Evolutionary conservation across 30 jellyfish, hydroid and myxozoan genomes (phyloP), one percentile per base, ranked within the genome.

Genomic region (Aurelia sp.): DNA sequence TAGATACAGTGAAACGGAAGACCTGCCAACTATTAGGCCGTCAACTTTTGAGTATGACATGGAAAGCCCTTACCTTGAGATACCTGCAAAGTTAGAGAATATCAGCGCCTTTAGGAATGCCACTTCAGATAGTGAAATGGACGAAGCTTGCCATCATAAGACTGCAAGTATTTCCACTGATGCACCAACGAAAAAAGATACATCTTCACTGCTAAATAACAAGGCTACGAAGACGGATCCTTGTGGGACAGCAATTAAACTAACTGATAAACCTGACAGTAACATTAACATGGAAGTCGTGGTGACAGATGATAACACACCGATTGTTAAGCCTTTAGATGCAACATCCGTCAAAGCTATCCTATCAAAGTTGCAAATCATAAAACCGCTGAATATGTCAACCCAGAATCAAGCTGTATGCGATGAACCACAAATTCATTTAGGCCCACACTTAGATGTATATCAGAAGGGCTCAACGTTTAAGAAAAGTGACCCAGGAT

Each of bases 401-500:
- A 13, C 0, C 12, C 69, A 59, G 33, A 59, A 18, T n/a, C 69
- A 4, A 59, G 12, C 33, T 18, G 15, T 0, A 59, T 59, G 4
- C 69, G 13, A 59, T 18, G 80, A 27, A 24, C 38, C 10, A 13
- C 86, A 50, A 19, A 19, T 57, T 13, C 27, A 4, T 17, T 24
- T 20, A 9, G 31, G 47, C n/a, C 90, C 73, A 8, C 63, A 27
- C 60, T 62, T 86, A 12, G 74, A 86, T 71, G 81, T 86, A 50
- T 76, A 86, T 51, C 48, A 41, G 15, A 55, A 76, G 20, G 50
- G 72, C 18, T 30, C 76, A 2, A 52, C 55, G 4, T 86, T 77
- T 74, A 86, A 86, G 81, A 86, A 86, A 58, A 77, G 90, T 27
- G 27, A 8, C 59, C 89, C 89, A 0, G 95, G 90, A 1, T 52